Conservation (phyloP, 2,797 vertebrate genomes). For the Amniataba percoides region DNA sequence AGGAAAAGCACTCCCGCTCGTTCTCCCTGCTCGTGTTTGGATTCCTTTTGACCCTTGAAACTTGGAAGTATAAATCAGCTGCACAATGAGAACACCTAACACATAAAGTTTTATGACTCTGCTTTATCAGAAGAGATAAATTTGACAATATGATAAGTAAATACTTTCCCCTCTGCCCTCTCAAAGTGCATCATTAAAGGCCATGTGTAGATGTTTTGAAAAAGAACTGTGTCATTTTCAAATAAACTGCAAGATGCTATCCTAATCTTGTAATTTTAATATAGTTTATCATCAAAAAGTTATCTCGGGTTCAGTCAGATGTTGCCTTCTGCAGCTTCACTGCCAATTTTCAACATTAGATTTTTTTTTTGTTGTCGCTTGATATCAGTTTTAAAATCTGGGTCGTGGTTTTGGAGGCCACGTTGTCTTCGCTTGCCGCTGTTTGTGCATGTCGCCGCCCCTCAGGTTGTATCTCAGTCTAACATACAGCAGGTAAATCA, state of each 20-base stretch:
- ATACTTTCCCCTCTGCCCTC: slow-evolving; percentile 1
- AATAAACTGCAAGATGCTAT: too few species aligned
- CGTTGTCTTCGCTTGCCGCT: slow-evolving; percentile 1
- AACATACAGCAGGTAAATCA: slow-evolving; percentile 49
- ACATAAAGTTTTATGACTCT: slow-evolving; percentile 20
- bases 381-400: background rate
- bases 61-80: slow-evolving; percentile 12
- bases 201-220: background rate
- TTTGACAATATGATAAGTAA: slow-evolving; percentile 20
- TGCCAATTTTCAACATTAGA: background rate
- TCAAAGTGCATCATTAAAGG: slow-evolving; percentile 17
- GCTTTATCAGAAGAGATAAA: slow-evolving; percentile 20
- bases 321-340: too few species aligned
- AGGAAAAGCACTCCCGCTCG: background rate
- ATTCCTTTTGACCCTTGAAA: slow-evolving; percentile 17
- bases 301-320: too few species aligned
- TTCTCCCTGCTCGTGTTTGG: background rate
- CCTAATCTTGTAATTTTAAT: too few species aligned
- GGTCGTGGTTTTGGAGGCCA: background rate
- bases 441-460: slow-evolving; percentile 11
- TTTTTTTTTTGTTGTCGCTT: background rate
- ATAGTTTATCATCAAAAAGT: too few species aligned
- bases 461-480: background rate
- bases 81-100: slow-evolving; percentile 12
- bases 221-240: background rate